phyloP scores from a whole-genome alignment of 1,140 invertebrate species.

The Oryctes rhinoceros region DNA sequence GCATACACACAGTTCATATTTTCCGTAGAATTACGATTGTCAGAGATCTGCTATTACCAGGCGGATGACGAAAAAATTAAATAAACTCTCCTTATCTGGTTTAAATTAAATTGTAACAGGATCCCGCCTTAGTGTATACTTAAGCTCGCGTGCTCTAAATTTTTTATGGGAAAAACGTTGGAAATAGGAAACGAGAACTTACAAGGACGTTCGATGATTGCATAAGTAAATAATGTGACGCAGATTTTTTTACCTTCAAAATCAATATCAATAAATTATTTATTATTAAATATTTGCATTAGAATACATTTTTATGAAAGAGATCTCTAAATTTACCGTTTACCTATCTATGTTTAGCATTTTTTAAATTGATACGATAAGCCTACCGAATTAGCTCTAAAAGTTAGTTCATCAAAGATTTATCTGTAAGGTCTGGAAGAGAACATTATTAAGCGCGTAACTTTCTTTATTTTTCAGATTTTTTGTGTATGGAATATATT shows the following conservation, averaged over 20 bases:
- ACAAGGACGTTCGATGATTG: neutral
- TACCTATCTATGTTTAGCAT: no score
- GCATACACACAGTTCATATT: neutral
- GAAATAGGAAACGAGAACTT: neutral
- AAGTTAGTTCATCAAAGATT: no score
- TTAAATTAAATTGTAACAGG: neutral
- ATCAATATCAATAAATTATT: neutral
- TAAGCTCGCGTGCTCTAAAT: conserved; percentile 7
- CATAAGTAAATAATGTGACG: neutral
- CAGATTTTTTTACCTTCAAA: neutral
- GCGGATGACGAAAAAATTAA: neutral
- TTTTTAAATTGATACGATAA: no score
- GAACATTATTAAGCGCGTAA: no score
- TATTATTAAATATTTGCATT: neutral
- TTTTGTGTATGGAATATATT: no score
- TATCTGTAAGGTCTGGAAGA: no score
- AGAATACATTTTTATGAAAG: neutral
- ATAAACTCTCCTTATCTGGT: neutral
- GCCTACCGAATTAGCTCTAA: no score
- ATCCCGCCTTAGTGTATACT: neutral
- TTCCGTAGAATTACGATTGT: neutral
- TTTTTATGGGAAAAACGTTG: neutral
- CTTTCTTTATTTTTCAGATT: no score
- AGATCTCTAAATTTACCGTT: neutral
- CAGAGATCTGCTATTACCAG: neutral